Evolutionary conservation across 2,797 vertebrate genomes (phyloP).

Genomic region (Parotocinclus haroldoi): DNA sequence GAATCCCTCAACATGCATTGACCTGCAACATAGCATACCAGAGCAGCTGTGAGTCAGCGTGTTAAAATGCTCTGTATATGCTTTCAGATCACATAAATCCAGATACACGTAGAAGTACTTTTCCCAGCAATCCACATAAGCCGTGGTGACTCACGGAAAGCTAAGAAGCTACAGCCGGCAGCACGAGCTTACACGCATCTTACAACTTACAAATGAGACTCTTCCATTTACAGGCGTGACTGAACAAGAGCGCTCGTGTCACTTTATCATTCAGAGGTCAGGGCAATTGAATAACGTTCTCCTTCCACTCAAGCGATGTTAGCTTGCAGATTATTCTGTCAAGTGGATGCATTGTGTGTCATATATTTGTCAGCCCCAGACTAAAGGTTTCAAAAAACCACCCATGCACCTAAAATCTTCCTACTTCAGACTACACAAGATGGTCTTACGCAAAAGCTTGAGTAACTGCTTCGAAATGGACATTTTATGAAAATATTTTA

Average conservation of each 20-base stretch:
- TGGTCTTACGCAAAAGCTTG: too few relatives aligned
- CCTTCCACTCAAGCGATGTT: too few relatives aligned
- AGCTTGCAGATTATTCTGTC: too few relatives aligned
- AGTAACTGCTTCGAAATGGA: too few relatives aligned
- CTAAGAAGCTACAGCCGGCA: conserved; percentile 10
- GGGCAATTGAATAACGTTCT: too few relatives aligned
- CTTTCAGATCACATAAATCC: conserved; percentile 17
- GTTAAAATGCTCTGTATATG: conserved; percentile 17
- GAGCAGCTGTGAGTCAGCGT: conserved; percentile 37
- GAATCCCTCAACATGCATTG: conserved; percentile 36
- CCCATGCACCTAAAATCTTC: too few relatives aligned
- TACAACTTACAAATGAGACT: neutral
- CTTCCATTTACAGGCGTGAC: neutral
- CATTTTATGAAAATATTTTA: too few relatives aligned
- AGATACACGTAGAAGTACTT: conserved; percentile 17
- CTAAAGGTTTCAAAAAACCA: too few relatives aligned
- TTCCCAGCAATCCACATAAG: conserved; percentile 24
- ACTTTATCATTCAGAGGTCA: neutral
- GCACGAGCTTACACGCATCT: neutral
- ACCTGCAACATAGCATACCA: conserved; percentile 37
- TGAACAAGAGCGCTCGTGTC: neutral
- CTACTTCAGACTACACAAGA: too few relatives aligned
- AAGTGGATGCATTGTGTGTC: too few relatives aligned
- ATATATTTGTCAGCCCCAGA: too few relatives aligned
- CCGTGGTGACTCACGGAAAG: conserved; percentile 19